Conservation (phyloP, 2,888 invertebrate genomes). For the Tetramorium bicarinatum region DNA sequence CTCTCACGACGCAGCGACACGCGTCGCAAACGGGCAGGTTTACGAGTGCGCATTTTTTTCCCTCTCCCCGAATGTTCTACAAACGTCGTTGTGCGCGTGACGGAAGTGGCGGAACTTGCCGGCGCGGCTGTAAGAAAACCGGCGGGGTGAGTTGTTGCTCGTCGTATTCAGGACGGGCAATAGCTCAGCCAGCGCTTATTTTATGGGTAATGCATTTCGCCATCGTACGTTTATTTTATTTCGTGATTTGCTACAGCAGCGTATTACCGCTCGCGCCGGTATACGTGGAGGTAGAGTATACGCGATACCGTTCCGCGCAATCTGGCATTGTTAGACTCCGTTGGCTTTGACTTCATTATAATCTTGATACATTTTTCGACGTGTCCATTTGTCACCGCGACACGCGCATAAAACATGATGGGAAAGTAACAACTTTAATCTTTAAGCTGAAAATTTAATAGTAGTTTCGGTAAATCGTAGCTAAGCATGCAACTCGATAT, state of each 20-base stretch:
- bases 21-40: conserved; percentile 62
- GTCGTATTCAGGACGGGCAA: conserved; percentile 72
- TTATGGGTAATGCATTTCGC: conserved; percentile 77
- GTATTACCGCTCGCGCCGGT: conserved; percentile 58
- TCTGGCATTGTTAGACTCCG: neutral
- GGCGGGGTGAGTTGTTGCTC: conserved; percentile 34
- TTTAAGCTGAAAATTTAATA: neutral
- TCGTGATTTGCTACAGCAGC: conserved; percentile 64
- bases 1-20: conserved; percentile 41
- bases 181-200: conserved; percentile 70
- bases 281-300: conserved; percentile 16
- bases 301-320: neutral
- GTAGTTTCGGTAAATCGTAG: neutral
- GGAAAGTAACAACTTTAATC: conserved; percentile 13
- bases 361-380: conserved; percentile 30
- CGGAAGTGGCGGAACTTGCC: conserved; percentile 36
- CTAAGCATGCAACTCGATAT: neutral
- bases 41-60: conserved; percentile 59
- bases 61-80: conserved; percentile 50
- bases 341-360: conserved; percentile 5
- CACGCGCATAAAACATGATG: neutral
- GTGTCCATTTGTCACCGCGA: conserved; percentile 26
- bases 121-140: conserved; percentile 17
- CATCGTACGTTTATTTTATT: conserved; percentile 73
- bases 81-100: conserved; percentile 56